Evolutionary conservation across 2,113 vertebrate species (phyloP), one percentile per base, ranked within the genome.

Genomic region (Oncorhynchus nerka): DNA sequence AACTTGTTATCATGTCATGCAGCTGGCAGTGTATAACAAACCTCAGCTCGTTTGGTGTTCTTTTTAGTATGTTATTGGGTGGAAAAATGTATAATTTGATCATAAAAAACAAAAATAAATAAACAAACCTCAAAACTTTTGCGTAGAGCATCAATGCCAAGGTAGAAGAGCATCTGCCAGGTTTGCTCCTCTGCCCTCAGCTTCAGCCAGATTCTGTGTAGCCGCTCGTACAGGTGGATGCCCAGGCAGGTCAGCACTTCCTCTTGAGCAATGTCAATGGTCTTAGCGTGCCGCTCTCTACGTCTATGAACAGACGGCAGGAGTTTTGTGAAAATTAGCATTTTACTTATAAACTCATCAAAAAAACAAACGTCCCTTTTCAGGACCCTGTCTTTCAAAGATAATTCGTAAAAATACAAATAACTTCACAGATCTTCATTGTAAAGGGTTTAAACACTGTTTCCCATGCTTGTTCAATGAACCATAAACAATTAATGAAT

Each of bases 161-260:
- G 91, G 87, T 97, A 97, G 73, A 97, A 98, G 68, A 99, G 93
- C 92, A 99, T 96, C 89, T 98, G 97, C 96, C 97, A 99, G 0
- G 97, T 99, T 83, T 99, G 98, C 74, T 98, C 97, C 89, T 99
- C 97, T 0, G 96, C 97, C 76, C 96, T 86, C 11, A 99, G 90
- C 84, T 99, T 99, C 79, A 97, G 98, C 98, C 98, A 99, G 93
- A 99, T 97, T 70, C 94, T 93, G 88, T 99, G 97, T 77, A 99
- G 87, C 77, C 98, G 92, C 90, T 99, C 97, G 48, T 97, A 98
- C 9, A 99, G 94, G 82, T 99, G 96, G 91, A 99, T 97, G 34
- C 97, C 98, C 89, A 99, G 90, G 90, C 97, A 99, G 68, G 97
- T 99, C 79, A 99, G 91, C 80, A 99, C 98, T 90, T 99, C 98